Evolutionary conservation across 92 coral and sea anemone species (phyloP), one percentile per base, ranked within the genome.

Genomic region (Virgularia gustaviana): DNA sequence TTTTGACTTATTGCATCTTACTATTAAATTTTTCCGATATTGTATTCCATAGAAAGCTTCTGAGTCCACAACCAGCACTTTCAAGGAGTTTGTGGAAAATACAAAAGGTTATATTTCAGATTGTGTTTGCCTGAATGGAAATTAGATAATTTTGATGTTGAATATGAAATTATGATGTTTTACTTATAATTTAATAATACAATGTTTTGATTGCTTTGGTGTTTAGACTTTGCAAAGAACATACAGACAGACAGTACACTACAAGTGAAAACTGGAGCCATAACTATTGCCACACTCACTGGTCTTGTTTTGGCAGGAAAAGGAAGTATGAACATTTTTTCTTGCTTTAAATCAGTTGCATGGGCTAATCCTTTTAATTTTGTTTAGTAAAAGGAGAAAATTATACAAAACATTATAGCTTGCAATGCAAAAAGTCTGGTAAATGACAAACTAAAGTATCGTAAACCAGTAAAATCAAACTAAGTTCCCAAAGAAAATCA

Each of bases 221-320:
- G n/a, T n/a, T n/a, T n/a, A 92, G 98, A 92, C 56, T 92, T 92
- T 82, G 77, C 78, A 59, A 79, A 70, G 42, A 76, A 86, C 68
- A 76, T 92, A 37, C 88, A 86, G 49, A 86, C 85, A 20, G 96
- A 92, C 83, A 72, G 76, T 37, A 75, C 88, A 9, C 82, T 92
- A 58, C 98, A 92, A 57, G 70, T 89, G 30, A 92, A 92, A 81
- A 87, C 90, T 60, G 96, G 94, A 12, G 85, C 71, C 36, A 92
- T 89, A 28, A 57, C 74, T 8, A 63, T 84, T 15, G 90, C 87
- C 29, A 77, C 82, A 32, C 72, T 89, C 16, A 70, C 55, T 71
- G 96, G 96, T 49, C 84, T 89, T 31, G 38, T 86, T 4, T 57
- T 87, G 5, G 98, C 96, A 6, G 97, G 97, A 28, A 86, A 84